Conservation (phyloP, 2,113 vertebrate species). For the Numenius arquata region DNA sequence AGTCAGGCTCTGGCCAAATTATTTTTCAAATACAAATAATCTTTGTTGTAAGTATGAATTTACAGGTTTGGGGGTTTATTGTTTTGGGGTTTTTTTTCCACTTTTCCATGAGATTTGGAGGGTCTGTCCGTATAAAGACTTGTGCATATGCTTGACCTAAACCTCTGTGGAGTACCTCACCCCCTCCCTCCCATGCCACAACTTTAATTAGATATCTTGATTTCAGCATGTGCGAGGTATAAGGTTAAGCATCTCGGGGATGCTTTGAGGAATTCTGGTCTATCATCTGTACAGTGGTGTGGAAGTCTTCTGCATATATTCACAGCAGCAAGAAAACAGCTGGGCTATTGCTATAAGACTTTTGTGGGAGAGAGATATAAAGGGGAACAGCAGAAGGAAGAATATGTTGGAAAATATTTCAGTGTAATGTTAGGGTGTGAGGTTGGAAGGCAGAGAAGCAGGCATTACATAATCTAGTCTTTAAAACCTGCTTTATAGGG, state of each 20-base stretch:
- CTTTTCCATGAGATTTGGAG: background rate
- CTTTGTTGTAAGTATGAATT: background rate
- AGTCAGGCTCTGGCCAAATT: background rate
- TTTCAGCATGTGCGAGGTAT: background rate
- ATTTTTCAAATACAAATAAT: background rate
- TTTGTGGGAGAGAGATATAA: background rate
- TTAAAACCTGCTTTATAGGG: background rate
- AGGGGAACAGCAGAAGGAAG: background rate
- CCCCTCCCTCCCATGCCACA: no score
- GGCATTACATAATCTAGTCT: background rate
- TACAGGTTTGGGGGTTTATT: background rate
- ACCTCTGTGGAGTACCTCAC: background rate
- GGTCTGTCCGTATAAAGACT: background rate
- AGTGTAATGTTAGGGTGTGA: background rate
- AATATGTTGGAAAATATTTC: background rate
- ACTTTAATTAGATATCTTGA: background rate
- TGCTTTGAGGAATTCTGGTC: background rate
- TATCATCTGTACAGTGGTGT: background rate
- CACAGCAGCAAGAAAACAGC: background rate
- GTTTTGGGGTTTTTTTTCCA: background rate
- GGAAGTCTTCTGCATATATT: background rate
- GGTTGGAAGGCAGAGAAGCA: background rate
- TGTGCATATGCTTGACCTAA: background rate
- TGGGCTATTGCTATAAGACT: background rate
- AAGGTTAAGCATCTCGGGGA: background rate